Evolutionary conservation across 2,797 vertebrate species (phyloP).

Genomic region (Diceros bicornis): DNA sequence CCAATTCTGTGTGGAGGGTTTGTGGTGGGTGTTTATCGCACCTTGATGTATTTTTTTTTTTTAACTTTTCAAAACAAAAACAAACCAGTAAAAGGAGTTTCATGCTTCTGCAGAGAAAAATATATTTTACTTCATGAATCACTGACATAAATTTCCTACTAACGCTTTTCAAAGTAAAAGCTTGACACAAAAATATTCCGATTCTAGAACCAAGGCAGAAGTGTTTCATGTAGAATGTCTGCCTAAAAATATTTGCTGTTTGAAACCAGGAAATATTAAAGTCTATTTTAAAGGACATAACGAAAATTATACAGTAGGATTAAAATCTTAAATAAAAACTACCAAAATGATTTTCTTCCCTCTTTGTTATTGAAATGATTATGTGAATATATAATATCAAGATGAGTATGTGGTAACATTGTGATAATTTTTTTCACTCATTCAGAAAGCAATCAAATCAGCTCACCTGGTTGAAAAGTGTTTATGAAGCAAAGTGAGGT

Average conservation of each 20-base stretch:
- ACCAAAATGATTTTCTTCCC: neutral
- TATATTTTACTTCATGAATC: neutral
- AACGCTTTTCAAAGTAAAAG: neutral
- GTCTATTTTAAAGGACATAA: neutral
- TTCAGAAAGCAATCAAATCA: conserved; percentile 11
- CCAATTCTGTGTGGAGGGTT: neutral
- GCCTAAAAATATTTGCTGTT: conserved; percentile 34
- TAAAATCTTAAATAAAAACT: neutral
- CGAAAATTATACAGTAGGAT: neutral
- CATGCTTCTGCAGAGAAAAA: neutral
- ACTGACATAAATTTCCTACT: conserved; percentile 19
- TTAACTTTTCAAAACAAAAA: conserved; percentile 28
- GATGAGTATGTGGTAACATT: neutral
- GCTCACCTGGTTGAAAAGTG: neutral
- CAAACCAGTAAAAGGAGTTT: neutral
- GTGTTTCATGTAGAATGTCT: neutral
- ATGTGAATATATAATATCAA: neutral
- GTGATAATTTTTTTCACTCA: neutral
- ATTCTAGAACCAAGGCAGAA: neutral
- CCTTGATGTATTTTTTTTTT: neutral
- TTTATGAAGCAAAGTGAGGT: neutral
- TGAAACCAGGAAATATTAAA: neutral
- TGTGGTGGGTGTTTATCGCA: neutral
- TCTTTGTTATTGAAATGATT: neutral
- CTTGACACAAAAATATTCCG: neutral